These are phyloP conservation scores for Charina bottae DNA, from an alignment of 2,113 vertebrate genomes.

Conservation along the genomic window DNA sequence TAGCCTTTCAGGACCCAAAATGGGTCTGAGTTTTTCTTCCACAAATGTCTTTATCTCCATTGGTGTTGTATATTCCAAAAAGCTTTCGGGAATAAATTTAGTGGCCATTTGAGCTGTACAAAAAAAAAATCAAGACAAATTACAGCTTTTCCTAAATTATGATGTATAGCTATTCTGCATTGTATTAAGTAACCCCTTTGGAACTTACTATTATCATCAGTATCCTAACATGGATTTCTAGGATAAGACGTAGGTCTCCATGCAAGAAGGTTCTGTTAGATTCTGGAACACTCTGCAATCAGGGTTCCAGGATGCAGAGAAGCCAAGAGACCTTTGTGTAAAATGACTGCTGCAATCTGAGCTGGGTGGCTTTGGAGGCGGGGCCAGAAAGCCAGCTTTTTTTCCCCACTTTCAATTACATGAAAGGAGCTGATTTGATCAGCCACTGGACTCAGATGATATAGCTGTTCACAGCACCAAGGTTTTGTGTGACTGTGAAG, in stretches of 20 bases:
- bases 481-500: not conserved
- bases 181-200: not conserved
- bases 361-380: not conserved
- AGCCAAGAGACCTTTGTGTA: not conserved
- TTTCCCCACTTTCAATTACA: not conserved
- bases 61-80: conserved; percentile 45
- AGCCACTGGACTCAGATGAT: too few species aligned
- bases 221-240: not conserved
- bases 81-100: conserved; percentile 53
- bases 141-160: not conserved
- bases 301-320: too few species aligned
- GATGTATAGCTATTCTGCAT: not conserved
- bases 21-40: conserved; percentile 23
- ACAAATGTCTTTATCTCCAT: conserved; percentile 53
- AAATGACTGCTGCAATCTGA: not conserved
- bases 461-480: not conserved
- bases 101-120: conserved; percentile 48
- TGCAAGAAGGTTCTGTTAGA: not conserved
- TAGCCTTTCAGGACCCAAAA: not conserved
- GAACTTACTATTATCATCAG: not conserved
- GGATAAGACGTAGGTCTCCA: not conserved
- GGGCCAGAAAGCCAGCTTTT: not conserved
- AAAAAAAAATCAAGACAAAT: conserved; percentile 22
- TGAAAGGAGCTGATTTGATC: not conserved
- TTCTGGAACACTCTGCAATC: not conserved